These are phyloP conservation scores for Odontomachus brunneus DNA, from an alignment of 1,140 invertebrate genomes.

Conservation along the genomic window DNA sequence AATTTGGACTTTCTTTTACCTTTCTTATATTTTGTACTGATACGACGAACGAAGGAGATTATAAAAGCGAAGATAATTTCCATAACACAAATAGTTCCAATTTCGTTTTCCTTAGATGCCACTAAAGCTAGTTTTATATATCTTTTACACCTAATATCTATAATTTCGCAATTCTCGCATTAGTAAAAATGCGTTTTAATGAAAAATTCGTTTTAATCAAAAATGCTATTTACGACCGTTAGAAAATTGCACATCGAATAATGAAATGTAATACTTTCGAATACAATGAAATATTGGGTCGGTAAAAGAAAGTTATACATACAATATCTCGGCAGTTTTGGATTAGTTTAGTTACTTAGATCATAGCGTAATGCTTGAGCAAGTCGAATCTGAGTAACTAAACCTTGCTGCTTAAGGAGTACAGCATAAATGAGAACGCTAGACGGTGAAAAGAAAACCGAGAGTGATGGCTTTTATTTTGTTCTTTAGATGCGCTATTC, in stretches of 20 bases:
- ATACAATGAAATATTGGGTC: conserved; percentile 47
- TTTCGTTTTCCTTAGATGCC: conserved; percentile 49
- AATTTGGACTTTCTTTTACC: conserved; percentile 76
- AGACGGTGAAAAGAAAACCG: conserved; percentile 63
- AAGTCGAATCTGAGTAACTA: conserved; percentile 77
- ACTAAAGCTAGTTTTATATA: conserved; percentile 42
- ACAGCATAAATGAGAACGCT: conserved; percentile 73
- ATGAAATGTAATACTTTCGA: conserved; percentile 40
- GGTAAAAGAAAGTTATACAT: conserved; percentile 76
- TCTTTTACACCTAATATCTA: conserved; percentile 17
- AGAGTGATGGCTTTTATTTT: conserved; percentile 30
- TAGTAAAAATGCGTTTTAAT: too few species aligned
- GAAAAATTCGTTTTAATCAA: too few species aligned
- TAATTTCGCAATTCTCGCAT: too few species aligned
- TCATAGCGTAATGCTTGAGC: conserved; percentile 66
- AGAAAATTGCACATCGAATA: conserved; percentile 58
- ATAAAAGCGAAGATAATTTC: conserved; percentile 40
- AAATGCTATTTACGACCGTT: background rate
- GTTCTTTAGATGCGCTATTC: background rate
- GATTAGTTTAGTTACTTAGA: conserved; percentile 78
- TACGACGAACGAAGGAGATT: conserved; percentile 56
- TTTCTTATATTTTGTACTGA: conserved; percentile 62
- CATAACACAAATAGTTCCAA: conserved; percentile 40
- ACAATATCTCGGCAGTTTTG: conserved; percentile 77
- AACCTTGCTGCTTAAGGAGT: conserved; percentile 77